Evolutionary conservation across 2,888 invertebrate genomes (phyloP).

Genomic region (Pollenia griseotomentosa): DNA sequence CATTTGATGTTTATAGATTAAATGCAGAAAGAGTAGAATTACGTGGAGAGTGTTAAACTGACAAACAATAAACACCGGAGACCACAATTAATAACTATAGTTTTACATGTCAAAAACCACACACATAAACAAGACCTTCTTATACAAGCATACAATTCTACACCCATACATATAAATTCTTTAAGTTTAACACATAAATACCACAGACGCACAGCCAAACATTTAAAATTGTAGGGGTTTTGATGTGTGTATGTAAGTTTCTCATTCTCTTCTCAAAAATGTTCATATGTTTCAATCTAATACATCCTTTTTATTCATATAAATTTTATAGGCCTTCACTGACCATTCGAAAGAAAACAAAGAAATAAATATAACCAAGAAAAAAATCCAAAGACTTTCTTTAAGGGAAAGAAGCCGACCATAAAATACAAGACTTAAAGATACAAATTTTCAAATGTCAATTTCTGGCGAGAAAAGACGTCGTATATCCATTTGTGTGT

Average conservation of each 20-base stretch:
- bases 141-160: neutral
- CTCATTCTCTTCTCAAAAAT: no score
- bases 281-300: no score
- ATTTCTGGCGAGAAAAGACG: constrained; percentile 25
- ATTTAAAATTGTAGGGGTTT: no score
- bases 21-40: no score
- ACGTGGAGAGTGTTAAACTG: neutral
- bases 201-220: no score
- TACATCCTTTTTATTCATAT: neutral
- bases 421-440: constrained; percentile 36
- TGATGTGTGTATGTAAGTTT: no score
- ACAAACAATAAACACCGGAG: constrained; percentile 34
- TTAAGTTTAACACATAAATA: neutral
- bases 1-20: neutral
- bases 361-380: neutral
- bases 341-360: neutral
- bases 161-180: neutral
- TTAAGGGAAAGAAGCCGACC: constrained; percentile 1
- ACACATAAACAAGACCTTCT: constrained; percentile 17
- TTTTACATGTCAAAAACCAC: constrained; percentile 32
- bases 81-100: constrained; percentile 63
- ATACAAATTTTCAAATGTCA: constrained; percentile 59
- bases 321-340: neutral
- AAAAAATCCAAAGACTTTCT: constrained; percentile 7
- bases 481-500: no score